Percentiles rank a stretch among this genome's conserved stretches.
These are phyloP conservation scores for Netelia melanura DNA, from an alignment of 2,888 invertebrate species.

Conservation along the genomic window DNA sequence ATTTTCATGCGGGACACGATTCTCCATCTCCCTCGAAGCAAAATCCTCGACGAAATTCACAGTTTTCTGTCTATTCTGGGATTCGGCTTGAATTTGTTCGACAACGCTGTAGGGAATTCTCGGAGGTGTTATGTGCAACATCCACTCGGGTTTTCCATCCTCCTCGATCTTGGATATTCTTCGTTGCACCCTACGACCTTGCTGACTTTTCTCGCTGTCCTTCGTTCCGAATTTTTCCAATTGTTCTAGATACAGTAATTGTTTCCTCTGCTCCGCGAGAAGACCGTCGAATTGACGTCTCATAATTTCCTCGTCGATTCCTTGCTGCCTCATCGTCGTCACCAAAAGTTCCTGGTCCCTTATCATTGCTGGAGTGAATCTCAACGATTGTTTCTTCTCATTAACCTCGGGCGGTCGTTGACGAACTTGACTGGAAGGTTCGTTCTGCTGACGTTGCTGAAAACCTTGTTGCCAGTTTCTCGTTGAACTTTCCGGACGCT, in stretches of 20 bases:
- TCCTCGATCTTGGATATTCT: slow-evolving; percentile 60
- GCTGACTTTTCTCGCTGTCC: slow-evolving; percentile 17
- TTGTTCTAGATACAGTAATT: slow-evolving; percentile 72
- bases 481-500: not conserved
- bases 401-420: slow-evolving; percentile 6
- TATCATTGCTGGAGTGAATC: slow-evolving; percentile 79
- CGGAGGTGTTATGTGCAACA: slow-evolving; percentile 79
- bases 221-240: slow-evolving; percentile 38
- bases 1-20: not conserved
- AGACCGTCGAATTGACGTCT: slow-evolving; percentile 79
- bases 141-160: slow-evolving; percentile 81
- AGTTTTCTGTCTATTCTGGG: slow-evolving; percentile 22
- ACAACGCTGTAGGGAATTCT: slow-evolving; percentile 73
- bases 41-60: not conserved
- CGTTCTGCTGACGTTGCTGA: slow-evolving; percentile 24
- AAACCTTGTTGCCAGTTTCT: not conserved
- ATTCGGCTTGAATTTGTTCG: slow-evolving; percentile 61
- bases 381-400: slow-evolving; percentile 61
- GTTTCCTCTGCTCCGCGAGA: slow-evolving; percentile 78
- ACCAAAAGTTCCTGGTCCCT: slow-evolving; percentile 79
- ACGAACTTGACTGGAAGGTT: slow-evolving; percentile 41
- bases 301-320: slow-evolving; percentile 77
- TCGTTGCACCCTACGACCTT: slow-evolving; percentile 35
- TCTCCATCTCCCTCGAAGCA: not conserved
- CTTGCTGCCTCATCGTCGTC: slow-evolving; percentile 78